A percentile compares a stretch with the other conserved stretches of the same genome.
Conservation (phyloP, 1,140 invertebrate species). For the Gonioctena quinquepunctata region DNA sequence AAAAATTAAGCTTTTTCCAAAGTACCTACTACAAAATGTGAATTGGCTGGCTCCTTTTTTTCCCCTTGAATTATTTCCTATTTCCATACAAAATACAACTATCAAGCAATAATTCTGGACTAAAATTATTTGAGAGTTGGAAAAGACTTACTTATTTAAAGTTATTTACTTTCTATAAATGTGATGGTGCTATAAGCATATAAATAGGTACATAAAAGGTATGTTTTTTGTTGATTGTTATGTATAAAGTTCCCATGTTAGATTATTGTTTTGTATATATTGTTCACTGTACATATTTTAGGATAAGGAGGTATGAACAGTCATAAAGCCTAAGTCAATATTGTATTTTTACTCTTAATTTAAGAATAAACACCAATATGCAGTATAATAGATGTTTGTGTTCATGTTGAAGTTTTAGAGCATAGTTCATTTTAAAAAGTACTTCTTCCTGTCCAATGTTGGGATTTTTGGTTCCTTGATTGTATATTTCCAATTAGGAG, state of each 20-base stretch:
- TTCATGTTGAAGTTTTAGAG: too few species aligned
- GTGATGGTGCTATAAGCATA: slow-evolving; percentile 51
- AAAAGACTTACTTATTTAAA: background rate
- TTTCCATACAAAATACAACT: too few species aligned
- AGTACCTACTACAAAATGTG: slow-evolving; percentile 31
- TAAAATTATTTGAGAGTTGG: too few species aligned
- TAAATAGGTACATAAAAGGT: slow-evolving; percentile 34
- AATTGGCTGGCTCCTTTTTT: too few species aligned
- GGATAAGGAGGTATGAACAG: slow-evolving; percentile 7
- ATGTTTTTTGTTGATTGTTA: slow-evolving; percentile 26
- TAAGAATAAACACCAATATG: background rate
- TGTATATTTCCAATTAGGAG: too few species aligned
- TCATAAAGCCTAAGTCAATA: slow-evolving; percentile 11
- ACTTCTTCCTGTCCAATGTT: too few species aligned
- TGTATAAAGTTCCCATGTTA: slow-evolving; percentile 24
- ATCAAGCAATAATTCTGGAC: too few species aligned
- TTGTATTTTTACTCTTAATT: slow-evolving; percentile 14
- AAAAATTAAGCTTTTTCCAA: slow-evolving; percentile 1
- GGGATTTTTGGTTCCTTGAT: too few species aligned
- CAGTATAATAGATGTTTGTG: too few species aligned
- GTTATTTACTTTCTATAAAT: slow-evolving; percentile 38
- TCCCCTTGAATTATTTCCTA: too few species aligned
- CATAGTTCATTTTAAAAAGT: too few species aligned
- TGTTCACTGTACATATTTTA: slow-evolving; percentile 40
- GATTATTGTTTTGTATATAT: slow-evolving; percentile 44